Evolutionary conservation across 2,888 invertebrate species (phyloP).

Genomic region (Julus scanicus): DNA sequence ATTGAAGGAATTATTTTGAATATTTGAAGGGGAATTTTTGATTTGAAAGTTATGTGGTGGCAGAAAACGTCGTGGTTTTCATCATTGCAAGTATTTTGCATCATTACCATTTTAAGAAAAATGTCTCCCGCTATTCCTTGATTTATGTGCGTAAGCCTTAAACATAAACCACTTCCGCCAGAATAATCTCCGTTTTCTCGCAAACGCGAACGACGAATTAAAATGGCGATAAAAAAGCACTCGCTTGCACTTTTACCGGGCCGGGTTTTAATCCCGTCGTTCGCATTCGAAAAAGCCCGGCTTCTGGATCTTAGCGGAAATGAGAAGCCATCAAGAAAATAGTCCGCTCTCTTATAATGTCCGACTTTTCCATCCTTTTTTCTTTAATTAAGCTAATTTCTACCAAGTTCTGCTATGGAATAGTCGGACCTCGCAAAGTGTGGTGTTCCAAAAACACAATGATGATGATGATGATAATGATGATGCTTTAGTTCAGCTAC

Average conservation of each 20-base stretch:
- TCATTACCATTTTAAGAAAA: not conserved
- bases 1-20: too few species aligned
- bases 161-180: not conserved
- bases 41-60: not conserved
- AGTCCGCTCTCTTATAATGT: not conserved
- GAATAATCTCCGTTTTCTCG: not conserved
- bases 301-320: not conserved
- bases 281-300: not conserved
- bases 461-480: not conserved
- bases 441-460: not conserved
- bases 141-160: not conserved
- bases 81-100: not conserved
- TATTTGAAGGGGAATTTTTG: too few species aligned
- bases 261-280: slow-evolving; percentile 19
- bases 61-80: too few species aligned
- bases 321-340: slow-evolving; percentile 2
- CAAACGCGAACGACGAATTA: not conserved
- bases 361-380: not conserved
- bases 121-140: not conserved
- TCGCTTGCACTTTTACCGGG: not conserved
- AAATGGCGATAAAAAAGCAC: not conserved
- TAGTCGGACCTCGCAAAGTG: not conserved
- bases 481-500: not conserved
- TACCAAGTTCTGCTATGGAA: not conserved
- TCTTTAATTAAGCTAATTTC: not conserved